These are phyloP conservation scores for Ivindomyrus marchei DNA, from an alignment of 2,113 vertebrate species.

Conservation along the genomic window DNA sequence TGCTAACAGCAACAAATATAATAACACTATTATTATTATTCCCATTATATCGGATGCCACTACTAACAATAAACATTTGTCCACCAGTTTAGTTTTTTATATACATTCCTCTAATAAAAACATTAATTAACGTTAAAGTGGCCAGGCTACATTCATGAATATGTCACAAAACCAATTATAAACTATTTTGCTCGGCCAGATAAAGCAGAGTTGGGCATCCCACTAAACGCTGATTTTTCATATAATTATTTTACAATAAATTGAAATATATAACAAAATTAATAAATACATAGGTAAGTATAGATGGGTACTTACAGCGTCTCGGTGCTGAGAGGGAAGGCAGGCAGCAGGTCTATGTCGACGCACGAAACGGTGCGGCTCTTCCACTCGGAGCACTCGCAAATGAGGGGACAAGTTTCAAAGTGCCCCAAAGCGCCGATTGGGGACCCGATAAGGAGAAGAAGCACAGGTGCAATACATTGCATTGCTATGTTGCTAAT, in stretches of 20 bases:
- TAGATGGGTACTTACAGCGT: conserved; percentile 76
- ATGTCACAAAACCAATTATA: background rate
- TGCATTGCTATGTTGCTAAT: conserved; percentile 39
- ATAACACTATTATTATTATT: background rate
- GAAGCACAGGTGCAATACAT: conserved; percentile 42
- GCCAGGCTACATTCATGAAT: background rate
- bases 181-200: background rate
- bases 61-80: background rate
- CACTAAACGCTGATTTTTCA: background rate
- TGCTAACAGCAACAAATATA: background rate
- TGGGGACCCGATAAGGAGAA: conserved; percentile 39
- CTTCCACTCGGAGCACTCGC: conserved; percentile 76
- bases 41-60: background rate
- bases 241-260: background rate
- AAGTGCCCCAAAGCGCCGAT: conserved; percentile 24
- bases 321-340: conserved; percentile 72
- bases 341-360: conserved; percentile 70
- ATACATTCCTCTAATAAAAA: background rate
- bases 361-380: conserved; percentile 74
- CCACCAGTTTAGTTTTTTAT: background rate
- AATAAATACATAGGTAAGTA: background rate
- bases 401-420: conserved; percentile 59
- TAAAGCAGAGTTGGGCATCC: background rate
- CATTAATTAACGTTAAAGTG: background rate
- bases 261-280: background rate